phyloP scores from a whole-genome alignment of 2,113 vertebrate species.

The Phylloscopus whistleri region DNA sequence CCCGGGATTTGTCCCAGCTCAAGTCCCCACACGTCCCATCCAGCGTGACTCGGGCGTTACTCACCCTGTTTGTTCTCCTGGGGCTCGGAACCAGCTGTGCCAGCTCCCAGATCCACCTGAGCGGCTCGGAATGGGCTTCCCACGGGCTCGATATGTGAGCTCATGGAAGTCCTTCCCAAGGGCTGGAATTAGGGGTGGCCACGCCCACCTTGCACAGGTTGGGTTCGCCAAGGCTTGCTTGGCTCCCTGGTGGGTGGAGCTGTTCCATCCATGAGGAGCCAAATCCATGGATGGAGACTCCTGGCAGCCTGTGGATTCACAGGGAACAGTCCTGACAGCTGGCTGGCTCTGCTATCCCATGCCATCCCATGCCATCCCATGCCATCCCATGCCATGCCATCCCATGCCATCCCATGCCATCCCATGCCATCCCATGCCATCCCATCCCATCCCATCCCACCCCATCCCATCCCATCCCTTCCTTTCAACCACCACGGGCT shows the following conservation, averaged over 20 bases:
- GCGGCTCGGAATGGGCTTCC: background rate
- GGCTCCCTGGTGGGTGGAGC: background rate
- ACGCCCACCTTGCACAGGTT: background rate
- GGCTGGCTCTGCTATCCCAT: background rate
- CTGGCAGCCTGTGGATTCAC: background rate
- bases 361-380: background rate
- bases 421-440: no score
- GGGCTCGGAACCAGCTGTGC: background rate
- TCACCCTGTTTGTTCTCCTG: background rate
- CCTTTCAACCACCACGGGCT: background rate
- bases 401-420: no score
- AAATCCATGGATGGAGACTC: background rate
- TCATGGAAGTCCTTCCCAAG: background rate
- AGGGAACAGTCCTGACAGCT: background rate
- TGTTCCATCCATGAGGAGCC: background rate
- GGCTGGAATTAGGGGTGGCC: background rate
- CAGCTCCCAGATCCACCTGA: background rate
- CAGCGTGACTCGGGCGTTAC: background rate
- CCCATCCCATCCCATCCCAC: no score
- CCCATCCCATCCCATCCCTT: background rate
- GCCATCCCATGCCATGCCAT: background rate
- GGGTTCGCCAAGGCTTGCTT: background rate
- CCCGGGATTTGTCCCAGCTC: background rate
- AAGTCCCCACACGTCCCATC: background rate
- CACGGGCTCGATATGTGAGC: background rate